A percentile compares a stretch with the other conserved stretches of the same genome.
These are phyloP conservation scores for Cochlearius cochlearius DNA, from an alignment of 2,113 vertebrate genomes.

Conservation along the genomic window DNA sequence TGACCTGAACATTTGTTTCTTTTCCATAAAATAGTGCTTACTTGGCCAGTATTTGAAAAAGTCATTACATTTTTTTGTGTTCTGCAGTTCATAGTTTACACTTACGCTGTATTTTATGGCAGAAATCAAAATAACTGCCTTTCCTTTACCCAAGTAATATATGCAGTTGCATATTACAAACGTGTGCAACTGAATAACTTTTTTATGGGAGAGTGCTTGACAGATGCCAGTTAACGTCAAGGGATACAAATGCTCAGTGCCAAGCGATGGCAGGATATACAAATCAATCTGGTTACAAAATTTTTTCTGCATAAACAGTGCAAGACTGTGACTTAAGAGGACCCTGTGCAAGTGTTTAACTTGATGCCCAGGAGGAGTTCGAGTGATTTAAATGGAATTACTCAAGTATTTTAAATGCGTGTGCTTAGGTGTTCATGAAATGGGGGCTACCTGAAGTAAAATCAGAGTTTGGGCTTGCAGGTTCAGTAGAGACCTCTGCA, in stretches of 20 bases:
- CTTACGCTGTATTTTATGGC: neutral
- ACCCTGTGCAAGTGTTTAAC: neutral
- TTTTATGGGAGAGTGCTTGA: slow-evolving; percentile 21
- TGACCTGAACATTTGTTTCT: slow-evolving; percentile 14
- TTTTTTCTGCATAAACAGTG: neutral
- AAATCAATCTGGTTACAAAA: neutral
- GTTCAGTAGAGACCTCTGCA: neutral
- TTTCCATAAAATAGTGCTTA: slow-evolving; percentile 2
- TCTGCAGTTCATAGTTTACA: slow-evolving; percentile 50
- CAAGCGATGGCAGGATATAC: neutral
- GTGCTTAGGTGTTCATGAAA: neutral
- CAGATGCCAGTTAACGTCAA: slow-evolving; percentile 44
- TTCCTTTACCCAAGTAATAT: slow-evolving; percentile 12
- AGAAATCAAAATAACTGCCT: slow-evolving; percentile 47
- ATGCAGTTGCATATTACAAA: slow-evolving; percentile 1
- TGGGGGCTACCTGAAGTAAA: neutral
- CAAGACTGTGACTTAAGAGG: slow-evolving; percentile 13
- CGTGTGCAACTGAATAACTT: neutral
- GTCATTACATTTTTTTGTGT: slow-evolving; percentile 33
- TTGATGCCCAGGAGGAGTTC: neutral
- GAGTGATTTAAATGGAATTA: neutral
- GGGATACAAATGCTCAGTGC: slow-evolving; percentile 27
- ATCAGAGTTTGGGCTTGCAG: neutral
- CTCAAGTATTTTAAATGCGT: neutral
- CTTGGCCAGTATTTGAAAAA: slow-evolving; percentile 23